phyloP scores from a whole-genome alignment of 2,797 vertebrate genomes.

The Channa striata region DNA sequence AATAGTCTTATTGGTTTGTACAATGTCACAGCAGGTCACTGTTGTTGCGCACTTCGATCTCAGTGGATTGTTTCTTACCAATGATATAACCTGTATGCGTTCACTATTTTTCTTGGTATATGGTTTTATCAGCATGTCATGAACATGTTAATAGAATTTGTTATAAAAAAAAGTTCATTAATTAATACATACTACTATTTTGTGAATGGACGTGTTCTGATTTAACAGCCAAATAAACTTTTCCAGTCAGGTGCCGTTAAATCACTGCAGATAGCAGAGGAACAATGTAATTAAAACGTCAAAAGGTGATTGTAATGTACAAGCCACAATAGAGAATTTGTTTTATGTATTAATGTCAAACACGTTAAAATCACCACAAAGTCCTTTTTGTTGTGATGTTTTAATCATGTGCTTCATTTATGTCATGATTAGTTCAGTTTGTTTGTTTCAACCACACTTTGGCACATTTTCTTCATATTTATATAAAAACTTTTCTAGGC shows the following conservation, averaged over 20 bases:
- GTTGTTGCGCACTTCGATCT: background rate
- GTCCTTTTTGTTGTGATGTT: too few species aligned
- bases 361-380: background rate
- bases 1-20: background rate
- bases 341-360: background rate
- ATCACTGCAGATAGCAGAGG: too few species aligned
- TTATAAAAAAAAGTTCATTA: too few species aligned
- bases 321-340: background rate
- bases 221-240: too few species aligned
- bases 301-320: too few species aligned
- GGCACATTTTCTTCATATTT: background rate
- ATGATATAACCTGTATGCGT: constrained; percentile 12
- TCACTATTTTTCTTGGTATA: constrained; percentile 8
- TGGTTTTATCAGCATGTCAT: too few species aligned
- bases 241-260: too few species aligned
- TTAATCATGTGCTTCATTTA: background rate
- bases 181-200: too few species aligned
- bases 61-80: background rate
- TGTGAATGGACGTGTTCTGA: too few species aligned
- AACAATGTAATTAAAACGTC: too few species aligned
- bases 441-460: background rate
- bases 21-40: background rate
- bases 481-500: background rate
- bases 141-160: too few species aligned
- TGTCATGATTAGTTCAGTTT: background rate